Evolutionary conservation across 35 echinoderm and acorn worm species (phyloP).

Genomic region (Lytechinus variegatus): DNA sequence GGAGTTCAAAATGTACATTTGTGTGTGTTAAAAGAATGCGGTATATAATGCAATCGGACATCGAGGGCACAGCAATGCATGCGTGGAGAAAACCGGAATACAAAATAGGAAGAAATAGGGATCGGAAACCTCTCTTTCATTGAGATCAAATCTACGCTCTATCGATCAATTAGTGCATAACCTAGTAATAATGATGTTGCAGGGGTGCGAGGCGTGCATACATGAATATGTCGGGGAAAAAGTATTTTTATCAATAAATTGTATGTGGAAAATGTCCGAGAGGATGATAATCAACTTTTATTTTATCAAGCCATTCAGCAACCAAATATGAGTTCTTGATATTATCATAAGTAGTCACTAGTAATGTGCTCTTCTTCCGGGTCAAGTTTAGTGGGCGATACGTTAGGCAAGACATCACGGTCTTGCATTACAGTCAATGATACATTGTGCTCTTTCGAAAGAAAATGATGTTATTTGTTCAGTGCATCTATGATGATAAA

Average conservation of each 20-base stretch:
- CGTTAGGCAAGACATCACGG: too few relatives aligned
- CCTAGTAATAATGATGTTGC: not conserved
- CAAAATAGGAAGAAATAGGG: not conserved
- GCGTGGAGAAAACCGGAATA: not conserved
- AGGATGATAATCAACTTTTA: too few relatives aligned
- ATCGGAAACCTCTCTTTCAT: not conserved
- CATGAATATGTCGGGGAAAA: not conserved
- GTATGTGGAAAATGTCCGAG: too few relatives aligned
- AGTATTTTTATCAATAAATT: too few relatives aligned
- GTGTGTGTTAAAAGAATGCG: not conserved
- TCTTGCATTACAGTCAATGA: too few relatives aligned
- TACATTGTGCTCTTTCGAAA: too few relatives aligned
- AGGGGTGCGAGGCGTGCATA: not conserved
- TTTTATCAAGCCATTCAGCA: too few relatives aligned
- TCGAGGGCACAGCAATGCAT: not conserved
- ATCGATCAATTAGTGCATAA: not conserved
- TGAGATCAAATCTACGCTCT: not conserved
- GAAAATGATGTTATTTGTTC: too few relatives aligned
- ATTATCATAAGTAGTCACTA: too few relatives aligned
- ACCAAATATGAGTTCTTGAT: too few relatives aligned
- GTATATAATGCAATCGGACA: not conserved
- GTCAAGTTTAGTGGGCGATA: too few relatives aligned
- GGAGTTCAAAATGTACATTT: not conserved
- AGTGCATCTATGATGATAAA: not conserved
- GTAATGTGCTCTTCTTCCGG: too few relatives aligned